Evolutionary conservation across 2,888 invertebrate species (phyloP).

Genomic region (Raillietiella orientalis): DNA sequence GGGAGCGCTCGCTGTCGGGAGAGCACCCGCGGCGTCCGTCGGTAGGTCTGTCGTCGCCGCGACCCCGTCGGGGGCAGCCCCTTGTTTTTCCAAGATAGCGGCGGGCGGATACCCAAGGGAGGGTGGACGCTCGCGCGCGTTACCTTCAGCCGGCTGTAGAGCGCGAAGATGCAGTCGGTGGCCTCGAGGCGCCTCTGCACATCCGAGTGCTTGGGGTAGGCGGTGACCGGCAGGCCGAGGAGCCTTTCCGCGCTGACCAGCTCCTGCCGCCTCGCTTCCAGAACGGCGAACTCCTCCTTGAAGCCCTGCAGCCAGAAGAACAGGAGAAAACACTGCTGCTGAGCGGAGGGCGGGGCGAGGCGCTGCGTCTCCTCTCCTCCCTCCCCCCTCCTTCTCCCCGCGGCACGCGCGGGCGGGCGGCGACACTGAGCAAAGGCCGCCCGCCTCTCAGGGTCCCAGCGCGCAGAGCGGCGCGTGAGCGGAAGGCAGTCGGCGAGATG

Average conservation of each 20-base stretch:
- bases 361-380: constrained; percentile 11
- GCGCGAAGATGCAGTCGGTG: constrained; percentile 35
- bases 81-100: no score
- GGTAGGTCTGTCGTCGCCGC: no score
- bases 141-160: constrained; percentile 39
- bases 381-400: background rate
- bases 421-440: no score
- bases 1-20: no score
- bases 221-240: constrained; percentile 53
- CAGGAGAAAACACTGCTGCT: no score
- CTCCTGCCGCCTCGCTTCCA: constrained; percentile 27
- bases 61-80: no score
- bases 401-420: background rate
- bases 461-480: no score
- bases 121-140: no score
- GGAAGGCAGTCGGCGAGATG: no score
- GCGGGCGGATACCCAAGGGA: background rate
- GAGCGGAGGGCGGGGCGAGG: no score
- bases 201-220: constrained; percentile 34
- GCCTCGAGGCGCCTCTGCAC: constrained; percentile 16
- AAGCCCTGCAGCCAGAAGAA: constrained; percentile 24
- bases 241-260: constrained; percentile 41
- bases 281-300: constrained; percentile 23
- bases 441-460: no score
- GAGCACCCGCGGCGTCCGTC: no score